phyloP scores from a whole-genome alignment of 2,113 vertebrate genomes.

The Cynoglossus semilaevis region DNA sequence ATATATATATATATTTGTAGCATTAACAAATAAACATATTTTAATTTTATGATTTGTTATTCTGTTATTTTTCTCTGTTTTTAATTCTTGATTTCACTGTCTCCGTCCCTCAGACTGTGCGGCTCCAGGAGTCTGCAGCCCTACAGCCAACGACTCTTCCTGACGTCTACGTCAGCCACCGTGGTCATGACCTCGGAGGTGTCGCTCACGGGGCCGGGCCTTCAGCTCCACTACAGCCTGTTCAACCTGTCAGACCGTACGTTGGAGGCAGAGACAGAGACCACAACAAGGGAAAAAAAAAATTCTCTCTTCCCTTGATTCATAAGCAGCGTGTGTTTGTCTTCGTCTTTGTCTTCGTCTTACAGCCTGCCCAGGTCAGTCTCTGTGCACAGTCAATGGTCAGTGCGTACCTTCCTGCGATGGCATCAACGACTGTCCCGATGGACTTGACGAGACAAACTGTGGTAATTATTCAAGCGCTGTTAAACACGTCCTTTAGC shows the following conservation, averaged over 20 bases:
- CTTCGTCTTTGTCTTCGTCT: constrained; percentile 13
- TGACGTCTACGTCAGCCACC: constrained; percentile 69
- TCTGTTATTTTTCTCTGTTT: no score
- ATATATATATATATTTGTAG: no score
- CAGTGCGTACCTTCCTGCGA: constrained; percentile 90
- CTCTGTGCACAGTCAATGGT: constrained; percentile 85
- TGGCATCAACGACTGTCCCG: constrained; percentile 88
- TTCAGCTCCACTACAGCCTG: constrained; percentile 83
- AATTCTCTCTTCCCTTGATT: neutral
- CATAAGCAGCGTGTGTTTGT: neutral
- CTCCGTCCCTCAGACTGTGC: constrained; percentile 77
- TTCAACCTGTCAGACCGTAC: constrained; percentile 92
- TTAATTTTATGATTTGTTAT: no score
- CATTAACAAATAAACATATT: no score
- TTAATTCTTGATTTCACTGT: neutral
- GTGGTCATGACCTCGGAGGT: constrained; percentile 86
- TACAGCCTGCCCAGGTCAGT: constrained; percentile 87
- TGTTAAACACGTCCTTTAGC: neutral
- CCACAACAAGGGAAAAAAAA: neutral
- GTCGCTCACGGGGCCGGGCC: constrained; percentile 87
- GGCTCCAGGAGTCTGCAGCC: constrained; percentile 83
- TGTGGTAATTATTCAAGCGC: constrained; percentile 76
- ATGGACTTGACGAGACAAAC: constrained; percentile 89
- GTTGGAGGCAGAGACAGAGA: constrained; percentile 34
- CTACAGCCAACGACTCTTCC: constrained; percentile 81